These are phyloP conservation scores for Idaea dimidiata DNA, from an alignment of 2,888 invertebrate genomes.

Conservation along the genomic window DNA sequence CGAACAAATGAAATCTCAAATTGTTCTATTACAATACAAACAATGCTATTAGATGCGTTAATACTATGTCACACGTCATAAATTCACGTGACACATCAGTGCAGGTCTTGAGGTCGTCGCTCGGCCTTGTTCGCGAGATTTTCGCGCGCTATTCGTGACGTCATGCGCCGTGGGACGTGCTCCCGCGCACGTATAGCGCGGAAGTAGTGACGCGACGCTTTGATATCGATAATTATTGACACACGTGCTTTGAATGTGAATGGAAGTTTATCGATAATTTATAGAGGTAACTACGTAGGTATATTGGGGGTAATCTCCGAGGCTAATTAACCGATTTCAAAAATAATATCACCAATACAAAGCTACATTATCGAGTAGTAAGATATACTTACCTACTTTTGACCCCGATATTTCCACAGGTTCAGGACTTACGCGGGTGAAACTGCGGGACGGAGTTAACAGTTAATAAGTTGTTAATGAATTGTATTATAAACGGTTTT, in stretches of 20 bases:
- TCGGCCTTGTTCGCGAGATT: constrained; percentile 70
- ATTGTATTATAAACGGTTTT: no score
- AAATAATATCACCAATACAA: no score
- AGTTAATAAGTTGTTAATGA: no score
- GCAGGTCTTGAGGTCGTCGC: constrained; percentile 56
- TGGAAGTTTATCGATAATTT: not conserved
- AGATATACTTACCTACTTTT: no score
- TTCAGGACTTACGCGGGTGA: no score
- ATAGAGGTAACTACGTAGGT: no score
- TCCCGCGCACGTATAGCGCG: constrained; percentile 58
- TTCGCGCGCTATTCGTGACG: constrained; percentile 56
- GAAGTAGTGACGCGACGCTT: constrained; percentile 51
- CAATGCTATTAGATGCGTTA: not conserved
- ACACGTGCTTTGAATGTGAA: not conserved
- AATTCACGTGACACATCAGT: constrained; percentile 36
- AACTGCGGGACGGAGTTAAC: no score
- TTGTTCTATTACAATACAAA: not conserved
- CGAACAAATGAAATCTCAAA: not conserved
- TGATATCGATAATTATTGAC: constrained; percentile 37
- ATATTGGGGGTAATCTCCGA: no score
- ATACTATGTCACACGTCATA: constrained; percentile 15
- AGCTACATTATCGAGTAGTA: no score
- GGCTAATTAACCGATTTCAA: no score
- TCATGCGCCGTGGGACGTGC: constrained; percentile 55
- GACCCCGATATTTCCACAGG: no score